Evolutionary conservation across 1,140 invertebrate genomes (phyloP).

Genomic region (Gonioctena quinquepunctata): DNA sequence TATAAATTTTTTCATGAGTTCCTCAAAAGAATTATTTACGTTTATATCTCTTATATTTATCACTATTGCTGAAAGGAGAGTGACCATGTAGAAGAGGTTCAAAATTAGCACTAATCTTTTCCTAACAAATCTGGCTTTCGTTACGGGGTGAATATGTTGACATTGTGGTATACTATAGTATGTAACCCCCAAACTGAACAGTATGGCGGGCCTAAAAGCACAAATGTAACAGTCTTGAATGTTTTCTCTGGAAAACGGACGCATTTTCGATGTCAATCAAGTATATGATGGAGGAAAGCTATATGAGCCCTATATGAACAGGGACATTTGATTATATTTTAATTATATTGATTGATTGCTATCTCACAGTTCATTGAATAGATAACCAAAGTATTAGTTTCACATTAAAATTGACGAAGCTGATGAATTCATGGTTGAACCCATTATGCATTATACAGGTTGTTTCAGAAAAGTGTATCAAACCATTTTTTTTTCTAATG

Average conservation of each 20-base stretch:
- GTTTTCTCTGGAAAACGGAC: not conserved
- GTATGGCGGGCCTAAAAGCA: not conserved
- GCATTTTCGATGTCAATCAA: not conserved
- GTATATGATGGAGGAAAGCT: no score
- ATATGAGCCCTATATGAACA: no score
- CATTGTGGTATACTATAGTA: not conserved
- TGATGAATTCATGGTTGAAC: no score
- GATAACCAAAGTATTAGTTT: no score
- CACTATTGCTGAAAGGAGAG: not conserved
- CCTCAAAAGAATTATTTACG: not conserved
- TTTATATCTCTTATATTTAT: not conserved
- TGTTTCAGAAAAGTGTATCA: no score
- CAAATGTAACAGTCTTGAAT: not conserved
- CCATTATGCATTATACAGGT: no score
- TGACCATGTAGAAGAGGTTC: not conserved
- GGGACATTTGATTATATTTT: no score
- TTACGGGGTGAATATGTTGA: not conserved
- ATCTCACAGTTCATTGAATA: no score
- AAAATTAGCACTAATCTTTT: not conserved
- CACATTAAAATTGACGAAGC: no score
- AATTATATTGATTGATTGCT: no score
- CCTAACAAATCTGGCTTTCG: no score
- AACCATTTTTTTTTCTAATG: no score
- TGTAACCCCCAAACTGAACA: not conserved
- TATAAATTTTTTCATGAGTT: not conserved